Conservation (phyloP, 2,797 vertebrate genomes). For the Distichodus sexfasciatus region DNA sequence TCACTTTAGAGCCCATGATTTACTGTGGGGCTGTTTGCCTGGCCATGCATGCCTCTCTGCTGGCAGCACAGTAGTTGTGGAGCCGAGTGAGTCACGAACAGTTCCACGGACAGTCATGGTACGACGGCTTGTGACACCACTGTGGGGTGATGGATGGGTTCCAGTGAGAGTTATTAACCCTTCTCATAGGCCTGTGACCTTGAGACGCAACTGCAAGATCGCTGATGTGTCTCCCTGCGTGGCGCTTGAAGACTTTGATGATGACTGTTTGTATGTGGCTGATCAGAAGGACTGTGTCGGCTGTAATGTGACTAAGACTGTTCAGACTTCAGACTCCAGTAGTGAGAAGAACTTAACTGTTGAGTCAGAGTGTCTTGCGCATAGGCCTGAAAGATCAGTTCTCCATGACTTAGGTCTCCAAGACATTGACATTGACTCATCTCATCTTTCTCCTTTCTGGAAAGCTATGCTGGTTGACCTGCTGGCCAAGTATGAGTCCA, state of each 20-base stretch:
- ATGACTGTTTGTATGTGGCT: background rate
- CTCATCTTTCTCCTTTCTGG: background rate
- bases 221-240: background rate
- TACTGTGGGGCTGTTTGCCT: slow-evolving; percentile 34
- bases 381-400: no score
- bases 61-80: slow-evolving; percentile 32
- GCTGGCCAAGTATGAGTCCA: background rate
- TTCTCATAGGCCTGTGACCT: background rate
- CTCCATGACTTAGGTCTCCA: background rate
- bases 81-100: background rate
- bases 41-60: background rate
- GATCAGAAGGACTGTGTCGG: no score
- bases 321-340: background rate
- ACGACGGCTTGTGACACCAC: background rate
- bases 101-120: slow-evolving; percentile 11
- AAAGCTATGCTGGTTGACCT: background rate
- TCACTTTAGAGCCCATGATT: slow-evolving; percentile 28
- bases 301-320: background rate
- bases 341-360: no score
- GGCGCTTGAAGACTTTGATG: background rate
- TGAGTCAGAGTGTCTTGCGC: no score
- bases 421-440: background rate
- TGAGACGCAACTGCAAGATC: background rate
- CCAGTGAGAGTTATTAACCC: background rate
- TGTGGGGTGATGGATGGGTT: background rate